Evolutionary conservation across 2,113 vertebrate genomes (phyloP).

Genomic region (Cervus canadensis): DNA sequence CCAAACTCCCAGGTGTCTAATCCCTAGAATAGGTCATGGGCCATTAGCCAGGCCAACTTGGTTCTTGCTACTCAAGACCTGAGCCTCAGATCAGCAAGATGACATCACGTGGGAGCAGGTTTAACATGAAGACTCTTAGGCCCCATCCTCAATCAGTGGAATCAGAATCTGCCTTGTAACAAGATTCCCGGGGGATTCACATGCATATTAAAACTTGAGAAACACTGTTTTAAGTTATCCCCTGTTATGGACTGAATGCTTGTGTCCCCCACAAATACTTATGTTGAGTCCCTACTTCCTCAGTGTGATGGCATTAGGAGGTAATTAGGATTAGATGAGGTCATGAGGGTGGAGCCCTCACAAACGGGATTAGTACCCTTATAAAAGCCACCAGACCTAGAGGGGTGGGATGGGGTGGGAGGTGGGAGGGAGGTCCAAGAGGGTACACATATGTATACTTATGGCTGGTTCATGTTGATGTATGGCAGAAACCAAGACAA

Average conservation of each 20-base stretch:
- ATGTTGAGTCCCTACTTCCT: not conserved
- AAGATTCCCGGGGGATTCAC: not conserved
- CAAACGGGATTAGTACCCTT: not conserved
- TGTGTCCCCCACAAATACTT: not conserved
- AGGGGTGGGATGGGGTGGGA: not conserved
- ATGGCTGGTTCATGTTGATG: not conserved
- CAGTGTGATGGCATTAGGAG: not conserved
- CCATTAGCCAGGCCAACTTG: not conserved
- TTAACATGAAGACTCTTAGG: not conserved
- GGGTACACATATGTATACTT: not conserved
- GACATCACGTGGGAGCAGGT: not conserved
- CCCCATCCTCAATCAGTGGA: not conserved
- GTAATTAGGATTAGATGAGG: not conserved
- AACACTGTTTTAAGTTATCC: not conserved
- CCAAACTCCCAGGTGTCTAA: not conserved
- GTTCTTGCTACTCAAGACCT: not conserved
- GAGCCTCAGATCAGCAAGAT: not conserved
- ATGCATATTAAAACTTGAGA: not conserved
- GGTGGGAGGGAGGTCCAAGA: not conserved
- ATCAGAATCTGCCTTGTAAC: not conserved
- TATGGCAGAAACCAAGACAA: not conserved
- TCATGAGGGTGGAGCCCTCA: not conserved
- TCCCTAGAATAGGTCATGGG: not conserved
- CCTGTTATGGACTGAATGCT: not conserved
- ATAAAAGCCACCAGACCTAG: not conserved